Percentiles rank a stretch among this genome's conserved stretches.
Conservation (phyloP, 1,140 invertebrate genomes). For the Caenorhabditis remanei region DNA sequence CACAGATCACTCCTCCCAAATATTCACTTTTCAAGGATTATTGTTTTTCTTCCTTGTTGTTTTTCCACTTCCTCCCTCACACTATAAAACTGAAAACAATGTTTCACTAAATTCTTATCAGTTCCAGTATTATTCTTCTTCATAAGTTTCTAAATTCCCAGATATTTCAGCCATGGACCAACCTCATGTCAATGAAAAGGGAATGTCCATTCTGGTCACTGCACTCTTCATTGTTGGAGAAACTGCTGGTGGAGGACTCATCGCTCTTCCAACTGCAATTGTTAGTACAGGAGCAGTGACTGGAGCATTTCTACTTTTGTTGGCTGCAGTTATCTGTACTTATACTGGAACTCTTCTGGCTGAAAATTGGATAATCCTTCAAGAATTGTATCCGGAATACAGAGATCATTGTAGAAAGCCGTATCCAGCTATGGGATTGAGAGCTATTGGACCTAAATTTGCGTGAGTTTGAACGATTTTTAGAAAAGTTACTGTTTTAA, state of each 20-base stretch:
- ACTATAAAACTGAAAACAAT: no score
- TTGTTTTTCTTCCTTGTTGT: no score
- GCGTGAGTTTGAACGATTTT: slow-evolving; percentile 34
- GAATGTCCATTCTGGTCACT: slow-evolving; percentile 57
- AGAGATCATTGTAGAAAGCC: slow-evolving; percentile 82
- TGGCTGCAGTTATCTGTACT: slow-evolving; percentile 73
- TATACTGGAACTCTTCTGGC: slow-evolving; percentile 80
- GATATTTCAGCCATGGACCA: slow-evolving; percentile 32
- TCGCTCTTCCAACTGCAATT: slow-evolving; percentile 75
- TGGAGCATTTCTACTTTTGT: slow-evolving; percentile 70
- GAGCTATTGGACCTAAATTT: slow-evolving; percentile 81
- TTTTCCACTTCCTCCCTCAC: no score
- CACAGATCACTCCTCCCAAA: no score
- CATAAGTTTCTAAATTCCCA: no score
- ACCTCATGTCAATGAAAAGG: slow-evolving; percentile 45
- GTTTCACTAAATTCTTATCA: no score
- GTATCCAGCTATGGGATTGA: slow-evolving; percentile 83
- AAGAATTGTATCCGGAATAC: slow-evolving; percentile 83
- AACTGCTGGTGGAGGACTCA: slow-evolving; percentile 75
- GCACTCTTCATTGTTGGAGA: slow-evolving; percentile 68
- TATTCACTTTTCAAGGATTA: no score
- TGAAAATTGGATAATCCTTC: slow-evolving; percentile 84
- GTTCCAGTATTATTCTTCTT: no score
- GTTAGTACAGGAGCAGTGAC: slow-evolving; percentile 65
- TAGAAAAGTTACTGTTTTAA: neutral